Percentiles rank a stretch among this genome's conserved stretches.
Conservation (phyloP, 23 tunicate genomes). For the Botrylloides violaceus region DNA sequence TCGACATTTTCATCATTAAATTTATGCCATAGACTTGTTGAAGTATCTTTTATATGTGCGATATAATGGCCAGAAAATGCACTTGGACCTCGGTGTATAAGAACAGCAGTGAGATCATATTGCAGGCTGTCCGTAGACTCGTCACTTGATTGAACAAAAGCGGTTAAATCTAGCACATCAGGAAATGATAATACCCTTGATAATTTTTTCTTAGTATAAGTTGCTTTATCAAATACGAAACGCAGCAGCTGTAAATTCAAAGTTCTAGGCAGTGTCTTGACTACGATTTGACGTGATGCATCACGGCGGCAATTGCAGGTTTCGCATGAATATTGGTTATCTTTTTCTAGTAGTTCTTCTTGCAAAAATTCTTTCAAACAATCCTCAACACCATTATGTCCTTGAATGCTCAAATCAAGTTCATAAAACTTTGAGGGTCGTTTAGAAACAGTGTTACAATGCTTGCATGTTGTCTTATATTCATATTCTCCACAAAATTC, state of each 20-base stretch:
- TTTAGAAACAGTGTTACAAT: conserved; percentile 42
- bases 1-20: conserved; percentile 81
- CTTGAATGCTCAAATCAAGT: conserved; percentile 77
- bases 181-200: conserved; percentile 60
- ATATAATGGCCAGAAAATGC: conserved; percentile 87
- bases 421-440: conserved; percentile 65
- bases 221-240: conserved; percentile 66
- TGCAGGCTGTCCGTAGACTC: background rate
- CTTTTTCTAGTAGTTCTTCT: conserved; percentile 57
- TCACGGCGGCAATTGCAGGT: conserved; percentile 46
- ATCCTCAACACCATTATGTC: conserved; percentile 52
- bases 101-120: conserved; percentile 72
- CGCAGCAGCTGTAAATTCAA: conserved; percentile 66
- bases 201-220: conserved; percentile 42
- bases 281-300: conserved; percentile 60
- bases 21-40: conserved; percentile 40
- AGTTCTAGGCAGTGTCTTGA: conserved; percentile 53
- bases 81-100: conserved; percentile 70
- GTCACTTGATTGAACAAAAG: conserved; percentile 11
- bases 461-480: conserved; percentile 42
- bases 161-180: conserved; percentile 55
- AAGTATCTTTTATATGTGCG: conserved; percentile 54
- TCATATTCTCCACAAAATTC: conserved; percentile 77
- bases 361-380: conserved; percentile 55
- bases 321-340: conserved; percentile 74